These are phyloP conservation scores for Auanema sp. DNA, from an alignment of 2,888 invertebrate species.

Conservation along the genomic window DNA sequence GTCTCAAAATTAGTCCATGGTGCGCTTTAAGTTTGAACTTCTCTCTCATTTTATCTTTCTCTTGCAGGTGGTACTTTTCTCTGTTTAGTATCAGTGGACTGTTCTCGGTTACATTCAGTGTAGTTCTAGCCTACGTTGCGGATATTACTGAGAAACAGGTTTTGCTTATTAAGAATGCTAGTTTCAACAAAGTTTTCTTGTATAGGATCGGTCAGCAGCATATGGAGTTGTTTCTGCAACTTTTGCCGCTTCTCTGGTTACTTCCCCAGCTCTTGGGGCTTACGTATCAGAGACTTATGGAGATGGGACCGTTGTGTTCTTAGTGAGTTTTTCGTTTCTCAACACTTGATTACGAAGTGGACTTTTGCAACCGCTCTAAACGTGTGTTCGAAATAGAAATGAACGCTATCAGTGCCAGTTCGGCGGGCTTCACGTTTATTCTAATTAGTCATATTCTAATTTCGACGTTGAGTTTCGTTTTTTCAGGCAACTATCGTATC, in stretches of 20 bases:
- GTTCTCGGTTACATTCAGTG: constrained; percentile 98
- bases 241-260: constrained; percentile 97
- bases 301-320: constrained; percentile 77
- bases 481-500: constrained; percentile 86
- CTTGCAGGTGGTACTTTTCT: constrained; percentile 88
- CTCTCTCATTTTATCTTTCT: background rate
- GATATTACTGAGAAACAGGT: constrained; percentile 87
- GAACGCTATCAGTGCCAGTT: background rate
- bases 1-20: constrained; percentile 98
- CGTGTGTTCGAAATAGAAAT: background rate
- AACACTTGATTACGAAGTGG: background rate
- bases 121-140: constrained; percentile 98
- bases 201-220: constrained; percentile 56
- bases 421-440: background rate
- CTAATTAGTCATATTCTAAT: background rate
- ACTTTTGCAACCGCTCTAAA: background rate
- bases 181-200: constrained; percentile 12
- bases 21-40: constrained; percentile 63
- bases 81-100: constrained; percentile 98
- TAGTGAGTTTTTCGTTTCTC: constrained; percentile 33
- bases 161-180: background rate
- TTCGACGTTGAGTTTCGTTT: background rate
- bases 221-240: constrained; percentile 81
- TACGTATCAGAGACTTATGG: constrained; percentile 77
- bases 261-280: constrained; percentile 92